Base-by-base conservation (phyloP, 2,113 vertebrate species). In the Thomomys bottae region DNA sequence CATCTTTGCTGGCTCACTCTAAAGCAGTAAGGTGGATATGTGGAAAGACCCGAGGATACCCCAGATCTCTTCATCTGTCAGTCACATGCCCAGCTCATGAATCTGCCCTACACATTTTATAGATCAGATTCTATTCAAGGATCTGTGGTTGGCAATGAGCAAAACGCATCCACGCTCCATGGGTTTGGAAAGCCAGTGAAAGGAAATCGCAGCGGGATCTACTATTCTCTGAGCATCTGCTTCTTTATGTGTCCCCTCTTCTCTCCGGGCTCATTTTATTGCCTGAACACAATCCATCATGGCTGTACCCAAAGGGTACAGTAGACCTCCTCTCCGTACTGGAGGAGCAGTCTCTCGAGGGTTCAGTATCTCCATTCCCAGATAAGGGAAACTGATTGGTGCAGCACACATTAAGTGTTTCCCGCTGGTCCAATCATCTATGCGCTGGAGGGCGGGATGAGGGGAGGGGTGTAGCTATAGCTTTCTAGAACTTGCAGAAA, bases 31-130 rank as follows among this genome's bases (percentile, higher is more conserved):
- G 78, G 54, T 45, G 64, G 67, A 61, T 32, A 32, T 5, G 9
- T 30, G 14, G 40, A 76, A 49, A 77, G 70, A 71, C 2, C 71
- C 28, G 17, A 0, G n/a, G 61, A 61, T 18, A 71, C 45, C 24
- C 54, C 21, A 18, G 1, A 42, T 81, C 92, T 94, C 64, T 89
- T 84, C 4, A 7, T 2, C 61, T 87, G 38, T 81, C 87, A 79
- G 2, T 5, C 36, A 75, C 30, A 66, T 14, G 54, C 24, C 61
- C 87, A 57, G 84, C 10, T 87, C 63, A 28, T 68, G 10, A 9
- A 80, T 30, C 3, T 42, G 83, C 66, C 38, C 61, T 28, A 11
- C 49, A 30, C 21, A 45, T 66, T 67, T 54, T 66, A 34, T 18
- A 67, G 72, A 66, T 15, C 45, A 45, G 45, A 21, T 70, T 85